Base-by-base conservation (phyloP, 2,113 vertebrate species). In the Tapirus terrestris region DNA sequence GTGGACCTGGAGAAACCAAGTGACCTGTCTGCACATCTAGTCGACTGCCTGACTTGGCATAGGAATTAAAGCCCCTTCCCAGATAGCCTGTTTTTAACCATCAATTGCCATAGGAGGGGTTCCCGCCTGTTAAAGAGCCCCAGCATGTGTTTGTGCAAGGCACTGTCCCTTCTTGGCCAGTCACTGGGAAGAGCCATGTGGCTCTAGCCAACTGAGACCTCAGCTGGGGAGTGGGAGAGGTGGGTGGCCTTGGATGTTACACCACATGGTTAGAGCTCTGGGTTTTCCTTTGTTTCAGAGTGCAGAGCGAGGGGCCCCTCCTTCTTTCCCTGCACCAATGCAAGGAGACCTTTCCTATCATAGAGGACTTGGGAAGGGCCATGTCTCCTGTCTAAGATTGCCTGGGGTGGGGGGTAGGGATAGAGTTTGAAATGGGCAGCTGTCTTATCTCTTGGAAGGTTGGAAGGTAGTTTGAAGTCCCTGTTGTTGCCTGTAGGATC, bases 231-330 rank as follows among this genome's bases (percentile, higher is more conserved):
- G 8, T 96, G 70, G 94, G 96, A 96, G 92, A 39, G 56, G 79
- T 53, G 43, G 94, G 70, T 98, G 97, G 91, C 95, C 77, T 95
- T 97, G 79, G 85, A 33, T 31, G 86, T 92, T 93, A 68, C 87
- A 96, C 60, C 75, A 98, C 98, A 95, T 95, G 21, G 21, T 1
- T 92, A 93, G 27, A 84, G 51, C 63, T 67, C 92, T n/a, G 31
- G 80, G 67, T 97, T 95, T 98, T 98, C 39, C 3, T 90, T 98
- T 95, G 67, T 98, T 98, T 91, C 79, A 11, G 70, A 95, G 94
- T 88, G 39, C 83, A 95, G 82, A 95, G 63, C n/a, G 84, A 97
- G 96, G 89, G 92, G 95, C 96, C 90, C 84, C 96, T 97, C 86
- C 88, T 58, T 92, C 93, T 56, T 77, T 94, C 48, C 29, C 93